Evolutionary conservation across 64 coral and sea anemone species (phyloP).

Genomic region (Anthopleura sola): DNA sequence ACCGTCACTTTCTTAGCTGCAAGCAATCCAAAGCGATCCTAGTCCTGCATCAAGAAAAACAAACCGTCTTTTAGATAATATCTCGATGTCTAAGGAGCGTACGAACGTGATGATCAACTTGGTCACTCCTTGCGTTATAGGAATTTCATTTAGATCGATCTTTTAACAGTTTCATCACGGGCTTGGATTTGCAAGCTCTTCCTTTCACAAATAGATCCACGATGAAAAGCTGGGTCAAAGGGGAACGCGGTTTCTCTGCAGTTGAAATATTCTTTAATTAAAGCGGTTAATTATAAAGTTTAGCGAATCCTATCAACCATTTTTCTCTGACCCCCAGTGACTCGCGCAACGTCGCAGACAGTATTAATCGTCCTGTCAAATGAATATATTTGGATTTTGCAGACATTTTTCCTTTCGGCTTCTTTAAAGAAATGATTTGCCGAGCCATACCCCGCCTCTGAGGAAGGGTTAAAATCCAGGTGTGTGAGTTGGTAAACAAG

Average conservation of each 20-base stretch:
- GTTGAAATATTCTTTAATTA: background rate
- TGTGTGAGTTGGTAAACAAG: background rate
- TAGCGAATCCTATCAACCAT: background rate
- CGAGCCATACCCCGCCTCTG: background rate
- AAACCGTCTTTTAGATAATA: background rate
- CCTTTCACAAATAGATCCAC: conserved; percentile 1
- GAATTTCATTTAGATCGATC: background rate
- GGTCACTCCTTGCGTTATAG: conserved; percentile 11
- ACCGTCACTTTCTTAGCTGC: background rate
- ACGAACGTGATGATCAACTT: background rate
- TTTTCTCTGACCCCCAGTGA: background rate
- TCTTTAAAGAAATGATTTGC: background rate
- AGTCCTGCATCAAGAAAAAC: background rate
- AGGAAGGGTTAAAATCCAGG: background rate
- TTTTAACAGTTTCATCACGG: conserved; percentile 11
- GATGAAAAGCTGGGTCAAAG: conserved; percentile 2
- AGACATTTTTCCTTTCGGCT: background rate
- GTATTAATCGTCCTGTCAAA: background rate
- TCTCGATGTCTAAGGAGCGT: background rate
- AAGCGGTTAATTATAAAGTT: conserved; percentile 4
- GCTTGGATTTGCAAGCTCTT: background rate
- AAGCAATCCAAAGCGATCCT: background rate
- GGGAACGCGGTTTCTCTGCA: background rate
- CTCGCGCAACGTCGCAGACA: background rate
- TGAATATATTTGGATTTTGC: background rate